phyloP scores from a whole-genome alignment of 1,140 invertebrate genomes.

The Sycobia sp. region DNA sequence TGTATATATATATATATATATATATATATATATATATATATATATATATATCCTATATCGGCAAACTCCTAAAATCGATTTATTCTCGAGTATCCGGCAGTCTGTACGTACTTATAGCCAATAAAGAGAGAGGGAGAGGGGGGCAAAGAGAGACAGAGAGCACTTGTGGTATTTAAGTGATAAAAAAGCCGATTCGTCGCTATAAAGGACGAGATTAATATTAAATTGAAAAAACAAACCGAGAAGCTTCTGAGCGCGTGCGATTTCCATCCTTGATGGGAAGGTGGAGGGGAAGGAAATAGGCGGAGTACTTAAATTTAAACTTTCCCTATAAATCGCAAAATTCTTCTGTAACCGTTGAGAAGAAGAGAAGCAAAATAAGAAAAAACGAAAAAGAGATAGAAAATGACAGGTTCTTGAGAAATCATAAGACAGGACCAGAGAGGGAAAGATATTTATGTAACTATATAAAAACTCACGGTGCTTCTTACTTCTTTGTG shows the following conservation, averaged over 20 bases:
- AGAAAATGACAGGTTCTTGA: too few relatives aligned
- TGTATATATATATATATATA: too few relatives aligned
- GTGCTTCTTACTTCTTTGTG: too few relatives aligned
- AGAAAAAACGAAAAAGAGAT: neutral
- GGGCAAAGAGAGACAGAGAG: conserved; percentile 7
- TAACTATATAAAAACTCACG: too few relatives aligned
- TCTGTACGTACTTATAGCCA: too few relatives aligned
- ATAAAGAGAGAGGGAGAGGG: too few relatives aligned
- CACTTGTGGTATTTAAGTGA: neutral
- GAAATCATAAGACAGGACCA: too few relatives aligned
- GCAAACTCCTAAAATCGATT: conserved; percentile 11
- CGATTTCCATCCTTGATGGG: too few relatives aligned
- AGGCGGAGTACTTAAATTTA: conserved; percentile 5
- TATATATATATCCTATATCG: too few relatives aligned
- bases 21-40: too few relatives aligned
- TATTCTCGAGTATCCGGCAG: neutral
- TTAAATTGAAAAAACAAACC: conserved; percentile 22
- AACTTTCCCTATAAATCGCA: neutral
- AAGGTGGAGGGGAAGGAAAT: neutral
- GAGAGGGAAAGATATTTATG: too few relatives aligned
- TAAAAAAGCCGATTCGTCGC: conserved; percentile 11
- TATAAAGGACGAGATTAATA: conserved; percentile 19
- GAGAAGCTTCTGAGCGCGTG: neutral
- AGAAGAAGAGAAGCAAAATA: neutral
- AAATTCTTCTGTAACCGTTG: conserved; percentile 4